These are phyloP conservation scores for Ptychadena robeensis DNA, from an alignment of 2,797 vertebrate species.

Conservation along the genomic window DNA sequence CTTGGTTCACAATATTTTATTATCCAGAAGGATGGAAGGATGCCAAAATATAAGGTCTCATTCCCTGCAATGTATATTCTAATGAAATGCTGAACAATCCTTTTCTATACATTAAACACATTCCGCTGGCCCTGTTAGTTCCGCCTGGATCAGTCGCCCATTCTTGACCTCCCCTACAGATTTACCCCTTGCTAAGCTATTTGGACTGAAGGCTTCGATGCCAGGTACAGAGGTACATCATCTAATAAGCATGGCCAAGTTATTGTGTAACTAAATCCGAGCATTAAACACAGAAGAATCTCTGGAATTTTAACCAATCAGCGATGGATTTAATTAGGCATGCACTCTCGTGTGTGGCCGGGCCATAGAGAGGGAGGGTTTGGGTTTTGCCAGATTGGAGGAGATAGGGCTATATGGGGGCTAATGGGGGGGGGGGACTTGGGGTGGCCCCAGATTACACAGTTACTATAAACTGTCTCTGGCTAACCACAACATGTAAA, in stretches of 20 bases:
- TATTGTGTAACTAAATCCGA: slow-evolving; percentile 3
- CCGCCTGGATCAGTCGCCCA: neutral
- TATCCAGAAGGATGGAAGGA: neutral
- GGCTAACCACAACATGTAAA: too few species aligned
- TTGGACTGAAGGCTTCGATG: neutral
- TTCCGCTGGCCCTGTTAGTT: slow-evolving; percentile 14
- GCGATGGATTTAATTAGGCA: slow-evolving; percentile 18
- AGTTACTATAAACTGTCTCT: neutral
- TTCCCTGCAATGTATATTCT: neutral
- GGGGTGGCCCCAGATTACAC: neutral
- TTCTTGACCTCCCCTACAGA: neutral
- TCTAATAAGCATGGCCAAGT: neutral
- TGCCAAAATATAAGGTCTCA: too few species aligned
- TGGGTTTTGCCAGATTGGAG: neutral
- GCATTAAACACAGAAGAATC: slow-evolving; percentile 25
- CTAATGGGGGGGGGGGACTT: too few species aligned
- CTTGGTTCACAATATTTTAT: neutral
- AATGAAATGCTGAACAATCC: neutral
- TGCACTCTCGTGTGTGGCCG: neutral
- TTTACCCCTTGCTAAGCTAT: neutral
- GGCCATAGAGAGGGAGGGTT: neutral
- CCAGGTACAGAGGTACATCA: neutral
- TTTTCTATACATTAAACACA: slow-evolving; percentile 1
- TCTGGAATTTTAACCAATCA: slow-evolving; percentile 20
- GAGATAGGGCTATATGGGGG: too few species aligned